A percentile compares a stretch with the other conserved stretches of the same genome.
phyloP scores from a whole-genome alignment of 1,140 invertebrate species.

The Meloidogyne floridensis region DNA sequence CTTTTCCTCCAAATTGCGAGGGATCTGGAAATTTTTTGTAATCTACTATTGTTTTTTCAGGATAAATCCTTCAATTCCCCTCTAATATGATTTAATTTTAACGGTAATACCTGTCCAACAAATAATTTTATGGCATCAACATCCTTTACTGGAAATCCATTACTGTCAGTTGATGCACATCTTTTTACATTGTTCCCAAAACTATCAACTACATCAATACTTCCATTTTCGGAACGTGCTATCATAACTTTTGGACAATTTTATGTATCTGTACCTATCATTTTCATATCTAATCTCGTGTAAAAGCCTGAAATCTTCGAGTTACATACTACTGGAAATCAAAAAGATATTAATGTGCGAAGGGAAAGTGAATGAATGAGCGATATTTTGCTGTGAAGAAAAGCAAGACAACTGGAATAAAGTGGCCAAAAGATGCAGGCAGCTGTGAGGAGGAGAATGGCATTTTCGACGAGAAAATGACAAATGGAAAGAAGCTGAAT shows the following conservation, averaged over 20 bases:
- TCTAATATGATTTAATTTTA: background rate
- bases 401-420: too few species aligned
- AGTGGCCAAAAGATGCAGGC: background rate
- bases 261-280: background rate
- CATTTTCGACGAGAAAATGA: background rate
- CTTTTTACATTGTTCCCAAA: slow-evolving; percentile 47
- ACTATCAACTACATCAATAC: background rate
- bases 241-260: background rate
- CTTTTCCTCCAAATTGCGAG: slow-evolving; percentile 83
- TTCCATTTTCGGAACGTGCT: slow-evolving; percentile 18
- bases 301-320: background rate
- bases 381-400: too few species aligned
- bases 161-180: slow-evolving; percentile 59
- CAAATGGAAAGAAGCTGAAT: background rate
- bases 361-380: too few species aligned
- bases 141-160: slow-evolving; percentile 65
- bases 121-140: slow-evolving; percentile 62
- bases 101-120: slow-evolving; percentile 58
- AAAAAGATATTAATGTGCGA: too few species aligned
- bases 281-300: background rate
- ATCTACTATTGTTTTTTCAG: background rate
- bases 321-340: too few species aligned
- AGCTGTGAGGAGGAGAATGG: background rate
- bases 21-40: slow-evolving; percentile 73
- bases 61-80: background rate